Conservation (phyloP, 1,140 invertebrate species). For the Sipha flava region DNA sequence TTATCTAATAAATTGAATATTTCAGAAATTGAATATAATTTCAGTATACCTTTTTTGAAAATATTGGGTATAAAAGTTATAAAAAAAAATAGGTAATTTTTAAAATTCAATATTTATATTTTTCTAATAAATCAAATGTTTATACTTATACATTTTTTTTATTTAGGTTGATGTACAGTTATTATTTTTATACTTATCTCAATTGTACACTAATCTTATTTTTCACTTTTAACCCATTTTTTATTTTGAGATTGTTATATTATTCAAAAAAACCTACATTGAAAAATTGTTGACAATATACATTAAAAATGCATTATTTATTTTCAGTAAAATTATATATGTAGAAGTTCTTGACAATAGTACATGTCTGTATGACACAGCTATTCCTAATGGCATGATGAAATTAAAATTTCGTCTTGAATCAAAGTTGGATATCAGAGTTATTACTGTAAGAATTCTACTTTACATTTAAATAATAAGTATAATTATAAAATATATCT, state of each 20-base stretch:
- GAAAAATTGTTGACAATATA: too few species aligned
- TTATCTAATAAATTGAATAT: not conserved
- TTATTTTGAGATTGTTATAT: too few species aligned
- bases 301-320: not conserved
- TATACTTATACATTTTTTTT: too few species aligned
- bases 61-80: conserved; percentile 6
- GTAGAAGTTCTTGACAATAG: conserved; percentile 21
- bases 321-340: not conserved
- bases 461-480: not conserved
- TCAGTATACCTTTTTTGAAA: conserved; percentile 7
- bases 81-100: not conserved
- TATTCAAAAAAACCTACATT: too few species aligned
- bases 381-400: conserved; percentile 12
- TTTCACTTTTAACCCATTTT: too few species aligned
- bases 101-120: not conserved
- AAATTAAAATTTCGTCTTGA: conserved; percentile 17
- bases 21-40: not conserved
- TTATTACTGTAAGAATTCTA: not conserved
- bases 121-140: too few species aligned
- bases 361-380: not conserved
- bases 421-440: not conserved
- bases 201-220: too few species aligned
- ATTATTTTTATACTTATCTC: too few species aligned
- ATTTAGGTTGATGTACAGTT: too few species aligned
- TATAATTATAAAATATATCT: not conserved